These are phyloP conservation scores for Notechis scutatus DNA, from an alignment of 2,113 vertebrate genomes.

Conservation along the genomic window DNA sequence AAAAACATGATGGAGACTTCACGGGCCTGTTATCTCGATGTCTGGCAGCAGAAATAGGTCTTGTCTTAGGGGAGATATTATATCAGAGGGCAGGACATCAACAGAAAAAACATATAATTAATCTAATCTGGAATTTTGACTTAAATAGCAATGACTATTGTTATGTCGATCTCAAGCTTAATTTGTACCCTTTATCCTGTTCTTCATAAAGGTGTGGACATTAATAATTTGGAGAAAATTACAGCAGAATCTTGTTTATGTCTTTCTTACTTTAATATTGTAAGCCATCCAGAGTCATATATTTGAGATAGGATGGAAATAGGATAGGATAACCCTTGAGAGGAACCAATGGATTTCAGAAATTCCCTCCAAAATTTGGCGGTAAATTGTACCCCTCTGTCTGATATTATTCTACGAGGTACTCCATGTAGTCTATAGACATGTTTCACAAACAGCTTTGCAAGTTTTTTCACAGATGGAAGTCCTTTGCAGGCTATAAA, in stretches of 20 bases:
- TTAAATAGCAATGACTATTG: background rate
- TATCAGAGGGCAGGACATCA: background rate
- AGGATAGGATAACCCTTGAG: too few species aligned
- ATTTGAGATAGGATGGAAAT: background rate
- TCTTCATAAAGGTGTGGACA: background rate
- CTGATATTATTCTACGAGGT: too few species aligned
- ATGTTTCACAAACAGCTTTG: too few species aligned
- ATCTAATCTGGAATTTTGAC: background rate
- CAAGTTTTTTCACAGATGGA: too few species aligned
- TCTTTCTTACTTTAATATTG: background rate
- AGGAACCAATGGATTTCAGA: too few species aligned
- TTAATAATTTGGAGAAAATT: background rate
- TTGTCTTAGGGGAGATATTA: background rate
- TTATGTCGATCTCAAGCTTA: background rate
- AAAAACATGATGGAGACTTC: background rate
- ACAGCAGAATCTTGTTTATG: background rate
- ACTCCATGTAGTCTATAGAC: too few species aligned
- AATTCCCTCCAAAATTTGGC: too few species aligned
- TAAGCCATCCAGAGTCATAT: background rate
- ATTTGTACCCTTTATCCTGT: background rate
- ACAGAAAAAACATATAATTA: background rate
- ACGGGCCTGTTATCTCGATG: background rate
- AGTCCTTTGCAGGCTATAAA: too few species aligned
- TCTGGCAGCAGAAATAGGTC: background rate
- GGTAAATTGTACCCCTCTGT: too few species aligned